Base-by-base conservation (phyloP, 2,888 invertebrate genomes). In the Mimachlamys varia region DNA sequence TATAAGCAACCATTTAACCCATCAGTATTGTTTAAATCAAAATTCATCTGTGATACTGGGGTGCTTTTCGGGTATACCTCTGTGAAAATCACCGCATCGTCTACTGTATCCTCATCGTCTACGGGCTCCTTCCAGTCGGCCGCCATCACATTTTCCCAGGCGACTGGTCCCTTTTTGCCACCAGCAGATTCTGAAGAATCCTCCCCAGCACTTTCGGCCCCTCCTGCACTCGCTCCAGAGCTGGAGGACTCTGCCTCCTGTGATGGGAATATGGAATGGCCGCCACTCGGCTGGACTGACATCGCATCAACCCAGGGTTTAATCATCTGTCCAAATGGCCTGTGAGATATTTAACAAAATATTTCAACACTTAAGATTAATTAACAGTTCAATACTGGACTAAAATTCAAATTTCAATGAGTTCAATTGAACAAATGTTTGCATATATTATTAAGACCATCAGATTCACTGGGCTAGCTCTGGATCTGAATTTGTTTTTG, bases 281-380 rank as follows among this genome's bases (percentile, higher is more conserved):
- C 95, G 27, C 94, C 95, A 90, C 92, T 93, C 19, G 95, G 95
- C 87, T 94, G 94, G 3, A 95, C 93, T 38, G 95, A 94, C 94
- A 96, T 95, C 3, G 95, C 91, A 91, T 96, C 95, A 88, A 95
- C 91, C 89, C 95, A 94, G 38, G 95, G 95, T 90, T 94, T 94
- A 27, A 96, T 94, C 96, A 96, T 96, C 88, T 95, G 95, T 58
- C 96, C 96, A 92, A 96, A 94, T 0, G 96, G 96, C 15, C 96
- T 96, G 94, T 13, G 93, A 93, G 5, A 62, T 62, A 62, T n/a
- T 19, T 19, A 2, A 53, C 53, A 53, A 17, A 7, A 44, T 44
- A 44, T 44, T 44, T 44, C 3, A 44, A 44, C 44, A 44, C 44
- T 7, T 44, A 44, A n/a, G n/a, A n/a, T n/a, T n/a, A 7, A 44